These are phyloP conservation scores for Hydrolagus affinis DNA, from an alignment of 2,113 vertebrate genomes.

Conservation along the genomic window DNA sequence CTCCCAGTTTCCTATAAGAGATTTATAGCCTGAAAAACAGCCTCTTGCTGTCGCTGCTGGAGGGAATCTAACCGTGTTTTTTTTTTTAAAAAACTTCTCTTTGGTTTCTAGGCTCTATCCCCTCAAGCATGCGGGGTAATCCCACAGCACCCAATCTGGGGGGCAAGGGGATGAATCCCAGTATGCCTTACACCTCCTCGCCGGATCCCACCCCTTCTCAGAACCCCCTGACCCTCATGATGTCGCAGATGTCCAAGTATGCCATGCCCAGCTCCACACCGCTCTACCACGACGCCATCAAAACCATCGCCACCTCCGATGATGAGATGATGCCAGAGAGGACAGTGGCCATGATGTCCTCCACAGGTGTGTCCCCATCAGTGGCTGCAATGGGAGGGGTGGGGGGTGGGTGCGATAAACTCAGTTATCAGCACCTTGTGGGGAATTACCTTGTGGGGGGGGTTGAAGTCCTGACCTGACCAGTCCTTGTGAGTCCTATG, in stretches of 20 bases:
- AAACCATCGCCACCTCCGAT: conserved; percentile 94
- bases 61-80: too few species aligned
- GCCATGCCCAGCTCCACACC: conserved; percentile 95
- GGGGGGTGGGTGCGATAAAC: too few species aligned
- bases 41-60: conserved; percentile 54
- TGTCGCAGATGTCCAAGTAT: conserved; percentile 98
- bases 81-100: not conserved
- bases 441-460: too few species aligned
- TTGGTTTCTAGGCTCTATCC: too few species aligned
- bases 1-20: too few species aligned
- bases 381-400: too few species aligned
- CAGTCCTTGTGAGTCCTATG: too few species aligned
- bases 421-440: too few species aligned
- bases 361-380: not conserved
- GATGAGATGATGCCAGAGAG: conserved; percentile 85
- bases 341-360: conserved; percentile 41
- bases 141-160: conserved; percentile 70
- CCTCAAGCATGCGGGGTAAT: conserved; percentile 65
- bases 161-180: conserved; percentile 69
- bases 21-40: conserved; percentile 33
- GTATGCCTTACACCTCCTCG: conserved; percentile 78
- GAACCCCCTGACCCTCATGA: conserved; percentile 92
- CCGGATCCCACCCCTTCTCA: conserved; percentile 75
- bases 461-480: too few species aligned
- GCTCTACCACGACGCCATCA: conserved; percentile 96